Percentiles rank a stretch among this genome's conserved stretches.
These are phyloP conservation scores for Drosophila orosa DNA, from an alignment of 1,140 invertebrate species.

Conservation along the genomic window DNA sequence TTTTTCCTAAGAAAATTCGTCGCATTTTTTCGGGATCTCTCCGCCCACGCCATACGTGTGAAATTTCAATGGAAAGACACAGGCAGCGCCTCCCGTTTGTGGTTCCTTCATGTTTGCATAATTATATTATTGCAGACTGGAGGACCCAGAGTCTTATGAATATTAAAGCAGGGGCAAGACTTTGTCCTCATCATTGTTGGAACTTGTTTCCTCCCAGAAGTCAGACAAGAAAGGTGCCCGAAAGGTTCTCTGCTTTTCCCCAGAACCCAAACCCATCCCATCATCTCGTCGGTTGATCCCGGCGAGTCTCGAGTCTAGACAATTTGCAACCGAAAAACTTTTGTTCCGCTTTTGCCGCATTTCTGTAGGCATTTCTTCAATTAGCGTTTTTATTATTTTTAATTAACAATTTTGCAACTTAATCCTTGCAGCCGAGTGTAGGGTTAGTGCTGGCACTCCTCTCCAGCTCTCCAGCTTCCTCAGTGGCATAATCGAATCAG, in stretches of 20 bases:
- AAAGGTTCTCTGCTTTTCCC: conserved; percentile 30
- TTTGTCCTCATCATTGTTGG: conserved; percentile 51
- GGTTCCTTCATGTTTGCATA: conserved; percentile 66
- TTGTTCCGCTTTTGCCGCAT: conserved; percentile 24
- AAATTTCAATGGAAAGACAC: conserved; percentile 67
- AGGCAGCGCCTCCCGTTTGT: conserved; percentile 26
- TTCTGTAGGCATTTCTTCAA: conserved; percentile 75
- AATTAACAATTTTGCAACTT: conserved; percentile 82
- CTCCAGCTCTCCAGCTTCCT: conserved; percentile 4
- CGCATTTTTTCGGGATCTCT: conserved; percentile 34
- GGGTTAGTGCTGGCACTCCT: conserved; percentile 41
- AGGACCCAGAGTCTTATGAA: conserved; percentile 62
- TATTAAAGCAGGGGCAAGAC: conserved; percentile 64
- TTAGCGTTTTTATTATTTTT: conserved; percentile 83
- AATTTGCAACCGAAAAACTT: conserved; percentile 60
- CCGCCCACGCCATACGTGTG: conserved; percentile 55
- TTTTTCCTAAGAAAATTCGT: conserved; percentile 72
- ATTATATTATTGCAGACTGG: conserved; percentile 73
- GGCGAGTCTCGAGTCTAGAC: conserved; percentile 49
- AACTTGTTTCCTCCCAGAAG: conserved; percentile 39
- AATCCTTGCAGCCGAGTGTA: conserved; percentile 57
- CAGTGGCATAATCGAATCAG: conserved; percentile 72
- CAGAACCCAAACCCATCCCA: background rate
- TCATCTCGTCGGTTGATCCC: conserved; percentile 12
- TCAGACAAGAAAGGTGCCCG: conserved; percentile 43